Percentiles rank a stretch among this genome's conserved stretches.
Conservation (phyloP, 2,888 invertebrate genomes). For the Parnassius smintheus region DNA sequence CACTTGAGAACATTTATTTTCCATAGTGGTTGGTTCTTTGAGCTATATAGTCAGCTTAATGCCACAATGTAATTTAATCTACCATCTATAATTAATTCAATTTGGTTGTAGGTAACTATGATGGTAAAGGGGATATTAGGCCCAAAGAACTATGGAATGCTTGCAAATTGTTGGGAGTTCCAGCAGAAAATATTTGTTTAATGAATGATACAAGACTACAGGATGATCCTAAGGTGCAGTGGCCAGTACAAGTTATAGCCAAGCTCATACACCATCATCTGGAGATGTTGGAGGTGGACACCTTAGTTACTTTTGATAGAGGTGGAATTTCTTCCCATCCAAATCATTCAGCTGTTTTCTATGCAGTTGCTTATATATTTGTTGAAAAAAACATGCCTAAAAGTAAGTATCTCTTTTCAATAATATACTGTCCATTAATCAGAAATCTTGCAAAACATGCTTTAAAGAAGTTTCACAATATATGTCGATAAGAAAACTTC, state of each 20-base stretch:
- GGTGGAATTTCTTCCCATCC: conserved; percentile 95
- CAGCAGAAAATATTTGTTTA: conserved; percentile 86
- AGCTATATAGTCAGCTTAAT: too few species aligned
- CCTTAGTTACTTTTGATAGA: conserved; percentile 96
- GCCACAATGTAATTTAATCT: too few species aligned
- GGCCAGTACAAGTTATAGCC: conserved; percentile 82
- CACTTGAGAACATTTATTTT: too few species aligned
- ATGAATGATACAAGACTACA: conserved; percentile 86
- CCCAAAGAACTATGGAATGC: conserved; percentile 91
- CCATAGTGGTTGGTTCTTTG: too few species aligned
- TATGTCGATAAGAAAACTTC: too few species aligned
- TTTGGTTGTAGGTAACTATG: conserved; percentile 82
- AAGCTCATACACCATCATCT: conserved; percentile 79
- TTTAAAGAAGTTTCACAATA: too few species aligned
- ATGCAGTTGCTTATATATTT: conserved; percentile 89
- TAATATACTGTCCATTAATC: too few species aligned
- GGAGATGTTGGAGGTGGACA: conserved; percentile 88
- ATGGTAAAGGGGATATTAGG: conserved; percentile 83
- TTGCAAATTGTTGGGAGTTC: conserved; percentile 89
- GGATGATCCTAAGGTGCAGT: conserved; percentile 88
- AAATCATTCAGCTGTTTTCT: conserved; percentile 94
- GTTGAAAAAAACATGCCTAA: conserved; percentile 87
- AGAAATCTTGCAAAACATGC: too few species aligned
- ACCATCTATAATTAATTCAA: background rate
- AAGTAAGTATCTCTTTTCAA: conserved; percentile 77